Percentiles rank a stretch among this genome's conserved stretches.
phyloP scores from a whole-genome alignment of 2,797 vertebrate genomes.

The Gambelia wislizenii region DNA sequence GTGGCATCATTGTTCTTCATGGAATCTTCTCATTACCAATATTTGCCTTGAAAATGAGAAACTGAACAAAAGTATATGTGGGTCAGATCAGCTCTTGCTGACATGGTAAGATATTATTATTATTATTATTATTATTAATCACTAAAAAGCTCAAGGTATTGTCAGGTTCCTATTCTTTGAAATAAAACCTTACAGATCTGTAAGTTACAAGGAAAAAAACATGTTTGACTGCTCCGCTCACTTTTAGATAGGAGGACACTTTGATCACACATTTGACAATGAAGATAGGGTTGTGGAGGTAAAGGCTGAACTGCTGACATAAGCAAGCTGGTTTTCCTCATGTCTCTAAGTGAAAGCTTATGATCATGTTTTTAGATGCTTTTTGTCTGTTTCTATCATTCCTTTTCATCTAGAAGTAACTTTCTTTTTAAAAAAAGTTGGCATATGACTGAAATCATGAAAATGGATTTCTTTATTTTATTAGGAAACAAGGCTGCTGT shows the following conservation, averaged over 20 bases:
- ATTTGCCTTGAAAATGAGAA: slow-evolving; percentile 38
- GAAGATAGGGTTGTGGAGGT: slow-evolving; percentile 32
- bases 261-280: slow-evolving; percentile 61
- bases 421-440: slow-evolving; percentile 53
- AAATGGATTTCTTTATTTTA: slow-evolving; percentile 63
- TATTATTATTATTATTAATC: slow-evolving; percentile 38
- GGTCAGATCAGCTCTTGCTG: slow-evolving; percentile 14
- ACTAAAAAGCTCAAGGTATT: slow-evolving; percentile 42
- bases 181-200: slow-evolving; percentile 55
- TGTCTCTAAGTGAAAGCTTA: slow-evolving; percentile 56
- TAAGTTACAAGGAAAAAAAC: slow-evolving; percentile 42
- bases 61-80: slow-evolving; percentile 32
- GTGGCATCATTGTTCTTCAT: neutral
- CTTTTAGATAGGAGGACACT: slow-evolving; percentile 44
- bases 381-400: slow-evolving; percentile 54
- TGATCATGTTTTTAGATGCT: slow-evolving; percentile 50
- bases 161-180: slow-evolving; percentile 52
- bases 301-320: slow-evolving; percentile 51
- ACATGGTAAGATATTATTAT: slow-evolving; percentile 17
- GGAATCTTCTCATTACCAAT: neutral
- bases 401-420: slow-evolving; percentile 60
- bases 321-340: slow-evolving; percentile 51
- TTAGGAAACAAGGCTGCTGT: slow-evolving; percentile 55
- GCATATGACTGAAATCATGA: slow-evolving; percentile 33
- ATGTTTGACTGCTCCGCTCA: slow-evolving; percentile 23